Percentiles rank a stretch among this genome's conserved stretches.
These are phyloP conservation scores for honey bee (Apis mellifera) DNA, from an alignment of 1,140 invertebrate genomes.

Conservation along the genomic window DNA sequence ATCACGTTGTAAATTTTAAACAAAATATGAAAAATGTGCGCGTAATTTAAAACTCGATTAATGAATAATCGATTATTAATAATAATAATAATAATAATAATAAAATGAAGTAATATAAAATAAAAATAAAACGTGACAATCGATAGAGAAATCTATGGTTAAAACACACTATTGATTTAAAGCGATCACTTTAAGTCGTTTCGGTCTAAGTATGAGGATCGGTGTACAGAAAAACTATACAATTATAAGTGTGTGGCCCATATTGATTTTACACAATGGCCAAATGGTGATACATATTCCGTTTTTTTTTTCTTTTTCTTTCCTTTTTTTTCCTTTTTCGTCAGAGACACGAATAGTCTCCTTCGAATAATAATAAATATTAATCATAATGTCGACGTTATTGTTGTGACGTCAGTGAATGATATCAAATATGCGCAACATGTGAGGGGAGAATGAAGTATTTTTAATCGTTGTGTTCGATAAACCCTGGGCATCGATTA, in stretches of 20 bases:
- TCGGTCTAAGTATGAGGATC: constrained; percentile 31
- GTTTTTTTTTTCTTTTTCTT: not conserved
- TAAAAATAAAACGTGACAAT: constrained; percentile 49
- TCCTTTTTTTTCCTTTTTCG: not conserved
- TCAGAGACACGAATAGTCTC: not conserved
- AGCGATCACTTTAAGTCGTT: constrained; percentile 18
- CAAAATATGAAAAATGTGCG: no score
- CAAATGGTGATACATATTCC: not conserved
- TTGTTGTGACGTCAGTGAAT: constrained; percentile 60
- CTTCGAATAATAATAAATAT: constrained; percentile 7
- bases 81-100: no score
- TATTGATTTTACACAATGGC: constrained; percentile 23
- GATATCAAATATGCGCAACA: constrained; percentile 56
- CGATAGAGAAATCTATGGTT: constrained; percentile 45
- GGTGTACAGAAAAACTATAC: constrained; percentile 43
- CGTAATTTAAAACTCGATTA: no score
- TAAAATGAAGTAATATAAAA: no score
- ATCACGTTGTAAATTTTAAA: constrained; percentile 8
- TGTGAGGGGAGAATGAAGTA: constrained; percentile 50
- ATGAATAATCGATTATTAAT: no score
- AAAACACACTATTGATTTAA: constrained; percentile 33
- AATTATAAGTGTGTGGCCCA: constrained; percentile 6
- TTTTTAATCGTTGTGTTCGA: constrained; percentile 57
- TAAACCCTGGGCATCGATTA: constrained; percentile 75
- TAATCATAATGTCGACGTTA: constrained; percentile 52